Evolutionary conservation across 2,888 invertebrate species (phyloP).

Genomic region (Stenolophus ochropezus): DNA sequence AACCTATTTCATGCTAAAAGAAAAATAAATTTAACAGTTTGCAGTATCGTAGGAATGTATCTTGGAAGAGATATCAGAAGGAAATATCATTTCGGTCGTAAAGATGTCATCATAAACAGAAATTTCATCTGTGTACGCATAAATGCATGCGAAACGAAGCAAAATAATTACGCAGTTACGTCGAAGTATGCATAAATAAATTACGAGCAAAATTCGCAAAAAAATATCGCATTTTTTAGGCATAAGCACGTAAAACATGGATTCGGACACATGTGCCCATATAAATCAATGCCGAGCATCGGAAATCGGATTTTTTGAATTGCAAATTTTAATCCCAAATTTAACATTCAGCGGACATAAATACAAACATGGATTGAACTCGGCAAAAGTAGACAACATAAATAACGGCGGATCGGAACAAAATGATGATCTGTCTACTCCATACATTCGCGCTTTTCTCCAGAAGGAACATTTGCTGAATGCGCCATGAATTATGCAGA

Average conservation of each 20-base stretch:
- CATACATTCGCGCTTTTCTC: conserved; percentile 28
- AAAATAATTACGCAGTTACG: conserved; percentile 49
- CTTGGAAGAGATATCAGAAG: conserved; percentile 25
- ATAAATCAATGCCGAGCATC: conserved; percentile 52
- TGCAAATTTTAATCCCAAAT: conserved; percentile 57
- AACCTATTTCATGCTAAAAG: too few species aligned
- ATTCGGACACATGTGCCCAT: conserved; percentile 47
- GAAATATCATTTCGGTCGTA: conserved; percentile 48
- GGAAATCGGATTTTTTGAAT: conserved; percentile 57
- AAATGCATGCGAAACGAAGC: conserved; percentile 53
- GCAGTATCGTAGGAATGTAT: too few species aligned
- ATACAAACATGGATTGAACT: conserved; percentile 50
- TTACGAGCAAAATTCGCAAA: conserved; percentile 33
- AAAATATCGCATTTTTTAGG: conserved; percentile 33
- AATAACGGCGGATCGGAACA: conserved; percentile 43
- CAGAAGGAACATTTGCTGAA: not conserved
- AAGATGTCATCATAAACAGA: conserved; percentile 54
- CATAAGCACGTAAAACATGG: conserved; percentile 45
- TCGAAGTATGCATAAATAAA: conserved; percentile 47
- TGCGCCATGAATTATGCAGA: conserved; percentile 19
- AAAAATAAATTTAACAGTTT: too few species aligned
- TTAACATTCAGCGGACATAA: conserved; percentile 55
- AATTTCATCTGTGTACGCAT: conserved; percentile 49
- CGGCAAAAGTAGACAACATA: conserved; percentile 36
- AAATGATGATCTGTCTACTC: conserved; percentile 42